These are phyloP conservation scores for Telenomus remus DNA, from an alignment of 1,140 invertebrate species.

Conservation along the genomic window DNA sequence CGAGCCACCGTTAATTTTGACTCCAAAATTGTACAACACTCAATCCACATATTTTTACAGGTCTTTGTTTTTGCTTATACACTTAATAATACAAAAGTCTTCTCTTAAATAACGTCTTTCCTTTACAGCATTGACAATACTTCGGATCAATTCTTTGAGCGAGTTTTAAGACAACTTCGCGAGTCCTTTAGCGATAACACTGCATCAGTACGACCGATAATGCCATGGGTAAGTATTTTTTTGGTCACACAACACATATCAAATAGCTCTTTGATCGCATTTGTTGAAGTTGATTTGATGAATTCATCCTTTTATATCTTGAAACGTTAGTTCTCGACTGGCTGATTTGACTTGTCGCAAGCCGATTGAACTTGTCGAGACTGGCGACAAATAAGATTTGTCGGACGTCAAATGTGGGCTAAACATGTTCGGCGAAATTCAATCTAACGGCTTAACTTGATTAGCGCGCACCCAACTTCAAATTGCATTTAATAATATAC, in stretches of 20 bases:
- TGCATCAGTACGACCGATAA: conserved; percentile 66
- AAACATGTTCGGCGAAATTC: conserved; percentile 41
- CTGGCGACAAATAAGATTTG: conserved; percentile 45
- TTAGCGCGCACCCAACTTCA: conserved; percentile 14
- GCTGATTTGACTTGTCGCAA: not conserved
- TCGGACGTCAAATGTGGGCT: conserved; percentile 31
- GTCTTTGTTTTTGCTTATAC: conserved; percentile 32
- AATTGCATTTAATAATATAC: conserved; percentile 49
- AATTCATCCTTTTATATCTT: too few species aligned
- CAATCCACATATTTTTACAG: conserved; percentile 76
- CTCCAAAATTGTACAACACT: conserved; percentile 75
- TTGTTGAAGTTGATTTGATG: too few species aligned
- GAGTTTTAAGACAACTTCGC: conserved; percentile 65
- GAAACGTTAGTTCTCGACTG: too few species aligned
- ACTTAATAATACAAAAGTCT: not conserved
- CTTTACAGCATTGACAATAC: conserved; percentile 62
- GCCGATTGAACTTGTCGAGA: conserved; percentile 1
- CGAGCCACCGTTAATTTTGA: conserved; percentile 76
- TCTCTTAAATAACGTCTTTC: conserved; percentile 6
- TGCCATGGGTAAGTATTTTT: conserved; percentile 62
- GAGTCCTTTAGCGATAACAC: conserved; percentile 68
- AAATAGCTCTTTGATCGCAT: too few species aligned
- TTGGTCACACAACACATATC: too few species aligned
- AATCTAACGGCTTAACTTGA: conserved; percentile 37
- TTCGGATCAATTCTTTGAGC: conserved; percentile 62